Conservation (phyloP, 2,113 vertebrate genomes). For the Propithecus coquereli region DNA sequence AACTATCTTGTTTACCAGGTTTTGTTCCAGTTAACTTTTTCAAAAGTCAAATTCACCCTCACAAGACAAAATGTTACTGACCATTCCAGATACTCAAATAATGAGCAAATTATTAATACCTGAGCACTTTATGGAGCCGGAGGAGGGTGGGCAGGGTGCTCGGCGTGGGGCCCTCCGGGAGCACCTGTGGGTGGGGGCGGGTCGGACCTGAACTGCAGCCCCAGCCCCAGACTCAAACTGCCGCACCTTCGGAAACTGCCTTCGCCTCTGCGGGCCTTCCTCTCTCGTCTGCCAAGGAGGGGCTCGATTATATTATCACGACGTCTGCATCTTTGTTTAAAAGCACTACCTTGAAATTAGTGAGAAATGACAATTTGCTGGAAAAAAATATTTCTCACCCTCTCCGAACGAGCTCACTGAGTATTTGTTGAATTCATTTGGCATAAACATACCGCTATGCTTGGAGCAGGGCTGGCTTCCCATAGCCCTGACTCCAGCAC, state of each 20-base stretch:
- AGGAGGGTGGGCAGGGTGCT: no score
- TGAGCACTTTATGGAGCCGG: background rate
- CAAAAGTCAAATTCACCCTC: background rate
- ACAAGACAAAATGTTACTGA: background rate
- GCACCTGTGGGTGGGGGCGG: fast-evolving
- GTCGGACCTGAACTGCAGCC: background rate
- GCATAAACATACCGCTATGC: background rate
- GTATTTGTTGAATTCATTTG: background rate
- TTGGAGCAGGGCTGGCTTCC: background rate
- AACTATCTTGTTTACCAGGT: background rate
- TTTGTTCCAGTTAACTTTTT: background rate
- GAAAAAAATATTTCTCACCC: background rate
- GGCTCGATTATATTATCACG: background rate
- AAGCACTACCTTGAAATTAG: no score
- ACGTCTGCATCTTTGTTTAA: background rate
- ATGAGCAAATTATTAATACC: background rate
- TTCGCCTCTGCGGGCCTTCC: background rate
- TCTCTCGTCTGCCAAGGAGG: background rate
- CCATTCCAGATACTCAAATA: background rate
- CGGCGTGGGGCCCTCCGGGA: background rate
- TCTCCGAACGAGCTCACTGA: background rate
- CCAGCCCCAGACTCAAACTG: background rate
- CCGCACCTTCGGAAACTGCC: background rate
- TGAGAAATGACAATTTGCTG: background rate
- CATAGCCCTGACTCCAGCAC: background rate